Percentiles rank a stretch among this genome's conserved stretches.
phyloP scores from a whole-genome alignment of 2,888 invertebrate genomes.

The Tetragonisca angustula region DNA sequence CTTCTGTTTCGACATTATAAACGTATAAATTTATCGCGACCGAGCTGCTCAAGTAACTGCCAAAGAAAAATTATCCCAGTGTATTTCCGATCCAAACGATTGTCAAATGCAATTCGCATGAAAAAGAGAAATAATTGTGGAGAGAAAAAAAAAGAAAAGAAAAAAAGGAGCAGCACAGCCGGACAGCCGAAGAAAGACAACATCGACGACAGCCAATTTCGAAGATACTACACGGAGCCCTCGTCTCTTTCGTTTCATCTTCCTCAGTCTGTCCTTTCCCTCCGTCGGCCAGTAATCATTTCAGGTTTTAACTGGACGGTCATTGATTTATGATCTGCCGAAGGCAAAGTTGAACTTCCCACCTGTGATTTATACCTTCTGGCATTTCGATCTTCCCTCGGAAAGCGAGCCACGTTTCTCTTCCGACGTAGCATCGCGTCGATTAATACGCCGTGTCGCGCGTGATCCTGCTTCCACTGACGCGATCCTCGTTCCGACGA shows the following conservation, averaged over 20 bases:
- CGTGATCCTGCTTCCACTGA: neutral
- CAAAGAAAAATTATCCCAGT: no score
- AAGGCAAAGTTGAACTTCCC: conserved; percentile 73
- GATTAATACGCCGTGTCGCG: conserved; percentile 46
- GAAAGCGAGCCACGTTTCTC: conserved; percentile 46
- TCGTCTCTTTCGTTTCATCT: conserved; percentile 31
- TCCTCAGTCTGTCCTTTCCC: conserved; percentile 36
- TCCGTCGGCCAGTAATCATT: conserved; percentile 73
- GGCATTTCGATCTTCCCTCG: conserved; percentile 69
- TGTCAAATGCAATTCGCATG: no score
- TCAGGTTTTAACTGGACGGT: conserved; percentile 74
- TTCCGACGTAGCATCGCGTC: conserved; percentile 16
- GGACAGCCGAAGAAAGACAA: conserved; percentile 51
- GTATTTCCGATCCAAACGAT: no score
- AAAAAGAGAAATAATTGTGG: conserved; percentile 12
- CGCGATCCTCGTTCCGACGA: conserved; percentile 14
- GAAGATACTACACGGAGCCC: conserved; percentile 39
- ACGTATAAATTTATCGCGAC: no score
- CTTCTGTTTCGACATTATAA: no score
- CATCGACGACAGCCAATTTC: conserved; percentile 69
- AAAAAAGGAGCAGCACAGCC: conserved; percentile 30
- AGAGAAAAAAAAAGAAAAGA: no score
- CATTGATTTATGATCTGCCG: conserved; percentile 77
- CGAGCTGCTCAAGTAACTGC: no score
- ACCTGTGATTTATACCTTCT: conserved; percentile 75